Evolutionary conservation across 2,888 invertebrate genomes (phyloP).

Genomic region (Drosophila gaucha): DNA sequence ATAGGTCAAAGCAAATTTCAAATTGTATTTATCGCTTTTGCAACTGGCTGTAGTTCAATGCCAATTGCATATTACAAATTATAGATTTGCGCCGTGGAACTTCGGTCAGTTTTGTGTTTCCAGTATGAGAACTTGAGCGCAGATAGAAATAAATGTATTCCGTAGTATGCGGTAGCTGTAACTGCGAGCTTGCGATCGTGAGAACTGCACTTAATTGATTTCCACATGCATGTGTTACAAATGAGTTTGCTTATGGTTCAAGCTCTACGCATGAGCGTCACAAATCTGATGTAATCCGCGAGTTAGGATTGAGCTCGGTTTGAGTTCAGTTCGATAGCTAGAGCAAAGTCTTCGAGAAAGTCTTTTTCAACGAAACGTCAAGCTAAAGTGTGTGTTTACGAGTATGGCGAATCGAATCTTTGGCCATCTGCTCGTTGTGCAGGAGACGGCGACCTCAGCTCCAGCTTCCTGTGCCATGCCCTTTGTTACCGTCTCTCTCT

Average conservation of each 20-base stretch:
- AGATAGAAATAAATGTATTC: background rate
- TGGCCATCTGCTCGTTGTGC: slow-evolving; percentile 13
- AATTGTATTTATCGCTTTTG: background rate
- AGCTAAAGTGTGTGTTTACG: slow-evolving; percentile 6
- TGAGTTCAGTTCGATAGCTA: slow-evolving; percentile 1
- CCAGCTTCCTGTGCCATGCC: slow-evolving; percentile 11
- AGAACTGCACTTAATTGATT: slow-evolving; percentile 84
- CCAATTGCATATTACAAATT: background rate
- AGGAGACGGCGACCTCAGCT: background rate
- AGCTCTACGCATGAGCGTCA: slow-evolving; percentile 62
- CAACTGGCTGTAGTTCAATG: background rate
- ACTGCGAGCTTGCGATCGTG: slow-evolving; percentile 77
- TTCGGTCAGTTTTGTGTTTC: background rate
- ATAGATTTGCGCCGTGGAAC: slow-evolving; percentile 2
- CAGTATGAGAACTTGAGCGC: slow-evolving; percentile 15
- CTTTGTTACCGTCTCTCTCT: too few relatives aligned
- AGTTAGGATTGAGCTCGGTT: slow-evolving; percentile 1
- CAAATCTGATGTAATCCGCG: slow-evolving; percentile 54
- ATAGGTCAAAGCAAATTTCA: background rate
- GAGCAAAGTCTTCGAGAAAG: slow-evolving; percentile 1
- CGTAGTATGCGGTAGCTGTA: background rate
- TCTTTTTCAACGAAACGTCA: slow-evolving; percentile 4
- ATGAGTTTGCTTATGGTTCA: slow-evolving; percentile 68
- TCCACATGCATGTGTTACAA: slow-evolving; percentile 81
- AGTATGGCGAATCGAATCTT: slow-evolving; percentile 16